Evolutionary conservation across 2,888 invertebrate genomes (phyloP).

Genomic region (Rhagonycha lutea): DNA sequence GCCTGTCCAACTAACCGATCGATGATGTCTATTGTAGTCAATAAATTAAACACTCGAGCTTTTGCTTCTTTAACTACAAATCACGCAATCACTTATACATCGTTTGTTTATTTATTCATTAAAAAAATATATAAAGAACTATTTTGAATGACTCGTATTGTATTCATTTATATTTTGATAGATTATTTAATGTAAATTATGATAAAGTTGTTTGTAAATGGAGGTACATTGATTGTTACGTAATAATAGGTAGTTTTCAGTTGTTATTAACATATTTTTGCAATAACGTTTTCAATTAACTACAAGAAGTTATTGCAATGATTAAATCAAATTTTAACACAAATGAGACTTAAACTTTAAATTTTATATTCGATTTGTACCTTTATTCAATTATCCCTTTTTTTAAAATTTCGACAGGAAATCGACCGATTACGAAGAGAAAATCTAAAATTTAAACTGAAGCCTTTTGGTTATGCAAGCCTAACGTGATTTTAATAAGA

Average conservation of each 20-base stretch:
- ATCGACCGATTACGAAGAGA: not conserved
- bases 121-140: not conserved
- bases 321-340: not conserved
- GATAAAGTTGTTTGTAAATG: not conserved
- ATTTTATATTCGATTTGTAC: too few species aligned
- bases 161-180: constrained; percentile 3
- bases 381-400: not conserved
- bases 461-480: too few species aligned
- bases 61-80: constrained; percentile 7
- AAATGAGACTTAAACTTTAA: not conserved
- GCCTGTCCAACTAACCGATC: constrained; percentile 20
- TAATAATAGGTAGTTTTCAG: not conserved
- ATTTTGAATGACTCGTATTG: not conserved
- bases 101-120: constrained; percentile 2
- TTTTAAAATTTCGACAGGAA: not conserved
- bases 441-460: not conserved
- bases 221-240: not conserved
- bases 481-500: too few species aligned
- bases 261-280: not conserved
- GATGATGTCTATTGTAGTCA: constrained; percentile 24
- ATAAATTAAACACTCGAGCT: constrained; percentile 20
- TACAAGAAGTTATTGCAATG: not conserved
- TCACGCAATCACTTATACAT: constrained; percentile 11
- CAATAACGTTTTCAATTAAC: not conserved
- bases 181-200: not conserved